phyloP scores from a whole-genome alignment of 2,113 vertebrate species.

The Pterophyllum scalare region DNA sequence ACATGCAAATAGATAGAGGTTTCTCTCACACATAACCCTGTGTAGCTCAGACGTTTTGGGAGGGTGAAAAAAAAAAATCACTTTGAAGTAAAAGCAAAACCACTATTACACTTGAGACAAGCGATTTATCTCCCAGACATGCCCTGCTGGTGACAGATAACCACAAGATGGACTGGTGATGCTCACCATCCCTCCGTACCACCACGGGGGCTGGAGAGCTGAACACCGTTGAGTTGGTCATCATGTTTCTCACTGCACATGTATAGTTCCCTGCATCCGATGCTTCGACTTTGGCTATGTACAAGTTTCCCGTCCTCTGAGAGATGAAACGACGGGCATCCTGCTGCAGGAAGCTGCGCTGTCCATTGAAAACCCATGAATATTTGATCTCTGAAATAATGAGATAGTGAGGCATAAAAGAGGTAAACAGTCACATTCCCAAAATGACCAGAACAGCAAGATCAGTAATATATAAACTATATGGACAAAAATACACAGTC shows the following conservation, averaged over 20 bases:
- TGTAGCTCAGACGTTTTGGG: slow-evolving; percentile 36
- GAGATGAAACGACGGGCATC: slow-evolving; percentile 86
- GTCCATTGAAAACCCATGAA: slow-evolving; percentile 86
- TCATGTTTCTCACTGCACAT: slow-evolving; percentile 83
- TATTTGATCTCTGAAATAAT: slow-evolving; percentile 84
- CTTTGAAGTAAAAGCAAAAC: slow-evolving; percentile 63
- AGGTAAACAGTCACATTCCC: neutral
- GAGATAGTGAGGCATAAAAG: neutral
- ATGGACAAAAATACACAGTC: neutral
- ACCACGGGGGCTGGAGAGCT: slow-evolving; percentile 87
- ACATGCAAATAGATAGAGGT: slow-evolving; percentile 39
- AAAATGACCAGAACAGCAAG: neutral
- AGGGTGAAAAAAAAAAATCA: slow-evolving; percentile 22
- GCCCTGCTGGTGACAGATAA: slow-evolving; percentile 33
- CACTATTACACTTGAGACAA: slow-evolving; percentile 55
- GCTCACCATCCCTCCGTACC: slow-evolving; percentile 85
- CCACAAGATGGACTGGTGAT: neutral
- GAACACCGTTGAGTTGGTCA: slow-evolving; percentile 74
- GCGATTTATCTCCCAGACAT: slow-evolving; percentile 51
- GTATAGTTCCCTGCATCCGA: slow-evolving; percentile 89
- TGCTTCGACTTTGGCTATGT: slow-evolving; percentile 88
- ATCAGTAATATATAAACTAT: neutral
- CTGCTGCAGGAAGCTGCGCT: slow-evolving; percentile 76
- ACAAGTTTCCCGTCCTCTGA: slow-evolving; percentile 86
- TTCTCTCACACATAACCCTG: slow-evolving; percentile 39